These are phyloP conservation scores for Catocala nupta DNA, from an alignment of 2,888 invertebrate species.

Conservation along the genomic window DNA sequence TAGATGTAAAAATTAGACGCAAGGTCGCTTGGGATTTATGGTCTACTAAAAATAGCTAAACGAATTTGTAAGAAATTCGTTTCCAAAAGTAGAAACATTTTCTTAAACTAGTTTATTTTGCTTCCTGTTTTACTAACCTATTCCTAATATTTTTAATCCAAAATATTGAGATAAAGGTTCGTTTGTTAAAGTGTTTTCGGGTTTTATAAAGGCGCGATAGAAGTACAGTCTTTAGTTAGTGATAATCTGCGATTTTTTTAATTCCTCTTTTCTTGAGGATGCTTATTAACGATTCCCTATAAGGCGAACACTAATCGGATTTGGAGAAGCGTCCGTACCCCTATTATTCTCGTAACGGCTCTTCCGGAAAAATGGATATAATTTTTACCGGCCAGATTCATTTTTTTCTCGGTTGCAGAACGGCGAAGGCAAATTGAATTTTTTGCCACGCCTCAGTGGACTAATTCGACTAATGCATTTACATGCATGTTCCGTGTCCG, in stretches of 20 bases:
- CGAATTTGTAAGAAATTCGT: no score
- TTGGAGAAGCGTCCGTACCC: conserved; percentile 67
- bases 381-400: conserved; percentile 74
- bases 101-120: no score
- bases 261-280: conserved; percentile 32
- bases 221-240: conserved; percentile 2
- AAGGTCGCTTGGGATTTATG: no score
- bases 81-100: no score
- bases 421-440: conserved; percentile 83
- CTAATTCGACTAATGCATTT: conserved; percentile 85
- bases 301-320: conserved; percentile 80
- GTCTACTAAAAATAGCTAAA: no score
- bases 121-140: no score
- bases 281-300: conserved; percentile 70
- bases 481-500: conserved; percentile 70
- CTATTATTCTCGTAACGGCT: conserved; percentile 70
- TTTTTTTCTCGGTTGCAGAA: conserved; percentile 70
- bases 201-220: neutral
- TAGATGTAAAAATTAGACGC: no score
- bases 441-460: conserved; percentile 81
- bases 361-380: conserved; percentile 80
- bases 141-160: no score
- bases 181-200: no score
- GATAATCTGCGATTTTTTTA: conserved; percentile 30
- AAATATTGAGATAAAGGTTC: no score